A percentile compares a stretch with the other conserved stretches of the same genome.
Conservation (phyloP, 2,888 invertebrate genomes). For the Pasiphila rectangulata region DNA sequence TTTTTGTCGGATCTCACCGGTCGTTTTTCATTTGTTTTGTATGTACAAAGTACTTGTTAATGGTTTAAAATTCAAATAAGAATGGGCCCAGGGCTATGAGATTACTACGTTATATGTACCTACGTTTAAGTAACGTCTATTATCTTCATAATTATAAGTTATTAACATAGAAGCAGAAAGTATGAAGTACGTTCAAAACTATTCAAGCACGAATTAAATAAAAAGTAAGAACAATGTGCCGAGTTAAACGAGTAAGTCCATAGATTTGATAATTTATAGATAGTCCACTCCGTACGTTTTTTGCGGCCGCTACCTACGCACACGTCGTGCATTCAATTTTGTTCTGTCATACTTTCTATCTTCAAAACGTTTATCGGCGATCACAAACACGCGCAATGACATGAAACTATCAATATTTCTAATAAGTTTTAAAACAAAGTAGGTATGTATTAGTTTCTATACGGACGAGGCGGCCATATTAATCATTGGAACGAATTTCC, state of each 20-base stretch:
- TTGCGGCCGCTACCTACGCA: conserved; percentile 61
- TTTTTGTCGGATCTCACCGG: conserved; percentile 67
- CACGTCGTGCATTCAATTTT: conserved; percentile 63
- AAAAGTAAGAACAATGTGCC: conserved; percentile 27
- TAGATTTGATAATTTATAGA: conserved; percentile 51
- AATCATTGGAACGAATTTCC: conserved; percentile 80
- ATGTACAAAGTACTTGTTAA: conserved; percentile 38
- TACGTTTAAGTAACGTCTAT: conserved; percentile 38
- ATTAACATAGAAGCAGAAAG: conserved; percentile 19
- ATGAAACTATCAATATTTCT: conserved; percentile 81
- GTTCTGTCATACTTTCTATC: conserved; percentile 73
- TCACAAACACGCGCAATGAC: conserved; percentile 77
- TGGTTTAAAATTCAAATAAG: conserved; percentile 68
- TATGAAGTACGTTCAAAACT: conserved; percentile 26
- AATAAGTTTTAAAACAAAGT: conserved; percentile 79
- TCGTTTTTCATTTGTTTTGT: conserved; percentile 75
- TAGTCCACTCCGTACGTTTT: conserved; percentile 45
- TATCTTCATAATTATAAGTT: conserved; percentile 59
- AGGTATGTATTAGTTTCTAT: conserved; percentile 65
- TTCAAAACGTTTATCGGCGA: conserved; percentile 70
- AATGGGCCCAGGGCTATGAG: conserved; percentile 69
- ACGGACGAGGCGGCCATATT: conserved; percentile 71
- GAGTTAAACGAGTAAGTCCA: conserved; percentile 26
- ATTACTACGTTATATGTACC: conserved; percentile 66
- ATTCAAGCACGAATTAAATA: conserved; percentile 33